These are phyloP conservation scores for Anhinga anhinga DNA, from an alignment of 2,113 vertebrate species.

Conservation along the genomic window DNA sequence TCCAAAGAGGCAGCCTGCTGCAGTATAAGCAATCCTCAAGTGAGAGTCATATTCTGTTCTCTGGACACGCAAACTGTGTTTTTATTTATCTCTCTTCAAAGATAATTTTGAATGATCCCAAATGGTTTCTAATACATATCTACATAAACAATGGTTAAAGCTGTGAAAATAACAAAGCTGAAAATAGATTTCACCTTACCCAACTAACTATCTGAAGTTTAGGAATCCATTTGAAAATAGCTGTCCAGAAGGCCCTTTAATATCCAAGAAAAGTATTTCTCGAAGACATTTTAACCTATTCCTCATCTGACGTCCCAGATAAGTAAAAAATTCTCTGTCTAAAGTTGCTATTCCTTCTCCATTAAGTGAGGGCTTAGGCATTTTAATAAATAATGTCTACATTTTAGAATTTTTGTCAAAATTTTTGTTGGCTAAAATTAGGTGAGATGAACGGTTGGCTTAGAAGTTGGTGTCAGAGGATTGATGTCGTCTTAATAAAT, in stretches of 20 bases:
- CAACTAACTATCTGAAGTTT: neutral
- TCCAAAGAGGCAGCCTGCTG: neutral
- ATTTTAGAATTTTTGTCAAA: neutral
- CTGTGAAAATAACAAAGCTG: neutral
- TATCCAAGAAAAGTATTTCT: neutral
- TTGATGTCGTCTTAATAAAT: neutral
- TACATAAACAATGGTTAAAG: neutral
- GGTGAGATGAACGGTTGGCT: neutral
- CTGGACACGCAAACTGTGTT: neutral
- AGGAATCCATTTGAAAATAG: neutral
- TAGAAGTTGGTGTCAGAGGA: neutral
- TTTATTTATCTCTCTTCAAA: conserved; percentile 5
- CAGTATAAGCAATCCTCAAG: neutral
- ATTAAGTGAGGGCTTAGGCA: neutral
- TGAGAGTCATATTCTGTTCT: neutral
- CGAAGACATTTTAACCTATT: neutral
- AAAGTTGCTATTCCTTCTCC: neutral
- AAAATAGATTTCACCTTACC: neutral
- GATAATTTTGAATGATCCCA: neutral
- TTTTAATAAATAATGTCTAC: neutral
- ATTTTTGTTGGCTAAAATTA: neutral
- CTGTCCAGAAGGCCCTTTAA: neutral
- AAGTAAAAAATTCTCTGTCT: neutral
- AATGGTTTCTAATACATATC: neutral
- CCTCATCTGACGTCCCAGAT: neutral